Conservation (phyloP, 2,113 vertebrate genomes). For the Genyomyrus donnyi region DNA sequence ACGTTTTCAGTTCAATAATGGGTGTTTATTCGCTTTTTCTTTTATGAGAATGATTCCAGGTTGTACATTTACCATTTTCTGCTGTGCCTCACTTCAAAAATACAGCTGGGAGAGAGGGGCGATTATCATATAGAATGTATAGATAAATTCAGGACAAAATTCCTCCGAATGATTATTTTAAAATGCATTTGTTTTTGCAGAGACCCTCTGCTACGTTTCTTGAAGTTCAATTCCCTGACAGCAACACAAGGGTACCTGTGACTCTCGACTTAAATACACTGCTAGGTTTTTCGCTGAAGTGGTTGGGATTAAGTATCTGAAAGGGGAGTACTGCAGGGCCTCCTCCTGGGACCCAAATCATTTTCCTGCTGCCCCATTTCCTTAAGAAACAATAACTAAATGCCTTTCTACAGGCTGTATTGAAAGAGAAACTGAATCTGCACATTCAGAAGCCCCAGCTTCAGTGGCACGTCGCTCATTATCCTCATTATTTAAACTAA, state of each 20-base stretch:
- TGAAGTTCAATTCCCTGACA: neutral
- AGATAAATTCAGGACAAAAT: neutral
- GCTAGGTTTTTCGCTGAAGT: neutral
- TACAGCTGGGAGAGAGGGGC: too few relatives aligned
- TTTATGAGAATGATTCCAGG: neutral
- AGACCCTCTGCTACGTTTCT: neutral
- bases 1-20: neutral
- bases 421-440: neutral
- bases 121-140: neutral
- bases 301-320: neutral
- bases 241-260: neutral
- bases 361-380: neutral
- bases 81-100: neutral
- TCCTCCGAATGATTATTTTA: neutral
- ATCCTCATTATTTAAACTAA: neutral
- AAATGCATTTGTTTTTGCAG: neutral
- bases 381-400: neutral
- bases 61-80: neutral
- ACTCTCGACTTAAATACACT: neutral
- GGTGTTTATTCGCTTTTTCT: neutral
- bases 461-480: neutral
- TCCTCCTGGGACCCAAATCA: neutral
- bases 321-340: neutral
- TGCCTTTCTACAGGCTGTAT: neutral
- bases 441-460: neutral